Percentiles rank a stretch among this genome's conserved stretches.
phyloP scores from a whole-genome alignment of 2,888 invertebrate genomes.

The Silvanus unidentatus region DNA sequence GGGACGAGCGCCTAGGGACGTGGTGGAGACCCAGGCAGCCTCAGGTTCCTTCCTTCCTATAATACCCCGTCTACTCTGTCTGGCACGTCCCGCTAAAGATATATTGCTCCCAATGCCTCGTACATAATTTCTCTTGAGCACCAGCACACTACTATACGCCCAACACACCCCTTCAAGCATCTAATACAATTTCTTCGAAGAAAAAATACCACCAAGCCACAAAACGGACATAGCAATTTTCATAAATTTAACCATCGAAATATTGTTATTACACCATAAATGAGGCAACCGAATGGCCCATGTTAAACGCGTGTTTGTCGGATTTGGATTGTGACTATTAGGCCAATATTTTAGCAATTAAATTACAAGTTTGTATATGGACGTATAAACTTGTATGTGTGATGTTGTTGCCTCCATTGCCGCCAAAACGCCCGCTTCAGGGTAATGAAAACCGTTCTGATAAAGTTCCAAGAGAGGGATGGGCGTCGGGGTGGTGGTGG shows the following conservation, averaged over 20 bases:
- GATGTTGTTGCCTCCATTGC: too few relatives aligned
- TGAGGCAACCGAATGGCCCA: too few relatives aligned
- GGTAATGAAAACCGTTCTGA: constrained; percentile 18
- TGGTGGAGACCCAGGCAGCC: constrained; percentile 30
- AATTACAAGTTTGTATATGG: too few relatives aligned
- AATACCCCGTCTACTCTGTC: constrained; percentile 47
- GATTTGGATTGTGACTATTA: too few relatives aligned
- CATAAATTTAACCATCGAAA: too few relatives aligned
- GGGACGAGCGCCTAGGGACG: constrained; percentile 44
- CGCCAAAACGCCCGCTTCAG: neutral
- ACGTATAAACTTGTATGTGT: too few relatives aligned
- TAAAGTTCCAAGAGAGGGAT: constrained; percentile 32
- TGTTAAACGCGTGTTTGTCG: too few relatives aligned
- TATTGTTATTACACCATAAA: too few relatives aligned
- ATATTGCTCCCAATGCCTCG: constrained; percentile 50
- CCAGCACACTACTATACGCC: neutral
- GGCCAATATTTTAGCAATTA: too few relatives aligned
- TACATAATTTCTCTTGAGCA: constrained; percentile 48
- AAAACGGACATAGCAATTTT: too few relatives aligned
- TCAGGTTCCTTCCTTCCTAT: constrained; percentile 44
- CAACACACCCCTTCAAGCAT: constrained; percentile 1
- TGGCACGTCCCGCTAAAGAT: constrained; percentile 48
- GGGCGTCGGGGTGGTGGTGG: neutral
- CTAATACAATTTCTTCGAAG: neutral
- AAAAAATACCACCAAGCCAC: too few relatives aligned